Conservation (phyloP, 2,888 invertebrate genomes). For the Andricus quercusramuli region DNA sequence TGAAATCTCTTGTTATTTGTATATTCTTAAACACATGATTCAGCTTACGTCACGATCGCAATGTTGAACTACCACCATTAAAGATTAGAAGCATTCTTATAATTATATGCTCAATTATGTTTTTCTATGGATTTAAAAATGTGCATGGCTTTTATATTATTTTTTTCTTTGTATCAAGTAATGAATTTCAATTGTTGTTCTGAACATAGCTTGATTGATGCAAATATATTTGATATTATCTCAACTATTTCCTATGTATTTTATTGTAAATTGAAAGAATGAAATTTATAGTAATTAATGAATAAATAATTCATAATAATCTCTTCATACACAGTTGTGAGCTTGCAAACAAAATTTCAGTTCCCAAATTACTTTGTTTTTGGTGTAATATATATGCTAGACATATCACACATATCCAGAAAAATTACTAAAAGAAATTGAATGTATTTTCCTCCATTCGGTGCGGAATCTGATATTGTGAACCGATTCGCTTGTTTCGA, state of each 20-base stretch:
- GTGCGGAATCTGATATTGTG: too few species aligned
- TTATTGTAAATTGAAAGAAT: background rate
- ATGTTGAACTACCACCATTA: conserved; percentile 4
- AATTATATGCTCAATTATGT: background rate
- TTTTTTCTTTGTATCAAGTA: background rate
- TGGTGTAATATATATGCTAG: too few species aligned
- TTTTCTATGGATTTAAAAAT: background rate
- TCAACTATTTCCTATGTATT: background rate
- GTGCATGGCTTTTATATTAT: background rate
- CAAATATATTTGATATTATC: background rate
- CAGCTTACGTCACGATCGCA: conserved; percentile 28
- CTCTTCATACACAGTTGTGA: too few species aligned
- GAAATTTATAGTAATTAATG: too few species aligned
- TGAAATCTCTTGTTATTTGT: conserved; percentile 14
- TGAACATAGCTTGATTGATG: background rate
- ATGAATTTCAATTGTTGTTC: background rate
- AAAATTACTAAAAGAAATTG: too few species aligned
- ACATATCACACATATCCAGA: too few species aligned
- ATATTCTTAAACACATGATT: conserved; percentile 31
- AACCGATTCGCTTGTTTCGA: background rate
- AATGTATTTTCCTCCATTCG: too few species aligned
- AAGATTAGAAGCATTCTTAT: conserved; percentile 4
- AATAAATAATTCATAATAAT: too few species aligned
- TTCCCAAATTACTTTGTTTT: too few species aligned
- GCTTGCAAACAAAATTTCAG: too few species aligned